phyloP scores from a whole-genome alignment of 2,113 vertebrate species.

The Lepus timidus region DNA sequence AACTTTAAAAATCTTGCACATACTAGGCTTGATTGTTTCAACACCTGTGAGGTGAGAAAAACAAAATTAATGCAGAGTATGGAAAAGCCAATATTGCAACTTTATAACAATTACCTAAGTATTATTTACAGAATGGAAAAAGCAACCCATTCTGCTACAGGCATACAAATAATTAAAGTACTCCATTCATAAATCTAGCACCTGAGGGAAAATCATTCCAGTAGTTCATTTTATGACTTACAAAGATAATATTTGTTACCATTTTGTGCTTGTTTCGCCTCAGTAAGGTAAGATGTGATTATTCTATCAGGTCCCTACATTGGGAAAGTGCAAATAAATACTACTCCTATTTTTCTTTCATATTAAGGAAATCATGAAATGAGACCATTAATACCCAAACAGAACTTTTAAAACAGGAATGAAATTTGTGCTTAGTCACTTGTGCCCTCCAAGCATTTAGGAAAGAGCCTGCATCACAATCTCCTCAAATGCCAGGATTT shows the following conservation, averaged over 20 bases:
- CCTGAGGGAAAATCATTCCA: constrained; percentile 77
- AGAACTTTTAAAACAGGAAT: background rate
- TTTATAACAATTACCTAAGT: constrained; percentile 66
- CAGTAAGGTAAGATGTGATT: constrained; percentile 71
- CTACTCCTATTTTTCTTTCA: constrained; percentile 76
- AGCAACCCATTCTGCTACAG: constrained; percentile 64
- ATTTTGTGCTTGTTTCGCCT: constrained; percentile 77
- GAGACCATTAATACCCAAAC: background rate
- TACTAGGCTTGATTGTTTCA: constrained; percentile 51
- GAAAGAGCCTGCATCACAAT: background rate
- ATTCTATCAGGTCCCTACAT: constrained; percentile 63
- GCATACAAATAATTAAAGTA: constrained; percentile 71
- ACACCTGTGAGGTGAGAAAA: background rate
- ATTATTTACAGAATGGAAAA: constrained; percentile 78
- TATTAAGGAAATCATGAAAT: constrained; percentile 54
- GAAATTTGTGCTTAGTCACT: background rate
- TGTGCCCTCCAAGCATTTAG: background rate
- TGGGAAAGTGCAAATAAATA: constrained; percentile 74
- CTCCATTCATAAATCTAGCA: constrained; percentile 74
- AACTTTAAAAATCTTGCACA: constrained; percentile 36
- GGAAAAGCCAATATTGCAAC: constrained; percentile 46
- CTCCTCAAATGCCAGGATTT: background rate
- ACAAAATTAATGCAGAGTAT: constrained; percentile 24
- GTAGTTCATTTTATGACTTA: constrained; percentile 80
- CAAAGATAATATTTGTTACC: constrained; percentile 78